A percentile compares a stretch with the other conserved stretches of the same genome.
Evolutionary conservation across 92 coral and sea anemone species (phyloP).

Genomic region (Meandrina meandrites): DNA sequence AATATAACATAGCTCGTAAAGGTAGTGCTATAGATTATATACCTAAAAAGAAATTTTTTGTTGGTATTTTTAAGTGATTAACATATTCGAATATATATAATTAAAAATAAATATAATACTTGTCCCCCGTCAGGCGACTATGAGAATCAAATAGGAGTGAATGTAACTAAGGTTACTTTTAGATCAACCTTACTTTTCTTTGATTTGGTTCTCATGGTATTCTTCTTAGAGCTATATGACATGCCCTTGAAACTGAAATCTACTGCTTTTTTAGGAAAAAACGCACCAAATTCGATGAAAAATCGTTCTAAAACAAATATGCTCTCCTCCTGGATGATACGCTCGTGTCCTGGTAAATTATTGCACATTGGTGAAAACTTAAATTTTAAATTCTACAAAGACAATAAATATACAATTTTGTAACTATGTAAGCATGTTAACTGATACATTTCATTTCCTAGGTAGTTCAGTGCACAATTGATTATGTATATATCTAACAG

Average conservation of each 20-base stretch:
- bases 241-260: no score
- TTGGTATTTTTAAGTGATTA: background rate
- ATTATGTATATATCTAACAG: background rate
- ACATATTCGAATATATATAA: background rate
- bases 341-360: background rate
- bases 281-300: background rate
- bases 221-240: no score
- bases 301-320: background rate
- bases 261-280: background rate
- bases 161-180: background rate
- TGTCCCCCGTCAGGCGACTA: background rate
- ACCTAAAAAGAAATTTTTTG: background rate
- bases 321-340: background rate
- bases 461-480: background rate
- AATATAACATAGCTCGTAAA: background rate
- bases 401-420: slow-evolving; percentile 9
- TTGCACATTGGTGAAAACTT: background rate
- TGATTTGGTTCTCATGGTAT: no score
- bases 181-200: background rate
- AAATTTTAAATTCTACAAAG: background rate
- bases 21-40: background rate
- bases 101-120: background rate
- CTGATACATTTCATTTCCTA: background rate
- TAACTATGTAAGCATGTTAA: background rate
- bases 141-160: background rate